Evolutionary conservation across 2,888 invertebrate species (phyloP).

Genomic region (Apotomis turbidana): DNA sequence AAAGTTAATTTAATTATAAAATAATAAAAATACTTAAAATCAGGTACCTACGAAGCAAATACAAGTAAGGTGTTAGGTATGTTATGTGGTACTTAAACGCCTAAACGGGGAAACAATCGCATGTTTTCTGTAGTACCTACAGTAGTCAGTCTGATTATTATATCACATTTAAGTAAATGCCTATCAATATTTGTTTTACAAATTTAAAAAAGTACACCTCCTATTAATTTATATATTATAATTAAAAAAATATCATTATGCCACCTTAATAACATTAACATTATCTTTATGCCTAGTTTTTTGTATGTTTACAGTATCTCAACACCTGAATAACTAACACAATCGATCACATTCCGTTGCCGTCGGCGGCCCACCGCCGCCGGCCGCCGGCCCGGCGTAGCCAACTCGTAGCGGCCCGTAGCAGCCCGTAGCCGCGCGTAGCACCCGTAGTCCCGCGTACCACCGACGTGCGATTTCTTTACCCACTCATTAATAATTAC

Average conservation of each 20-base stretch:
- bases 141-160: no score
- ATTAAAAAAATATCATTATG: background rate
- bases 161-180: no score
- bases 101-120: no score
- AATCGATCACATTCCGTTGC: constrained; percentile 26
- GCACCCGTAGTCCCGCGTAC: constrained; percentile 29
- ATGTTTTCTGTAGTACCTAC: no score
- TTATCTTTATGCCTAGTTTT: background rate
- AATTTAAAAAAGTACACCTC: no score
- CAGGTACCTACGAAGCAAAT: no score
- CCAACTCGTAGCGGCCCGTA: constrained; percentile 16
- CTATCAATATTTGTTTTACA: no score
- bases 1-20: no score
- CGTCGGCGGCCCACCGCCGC: constrained; percentile 18
- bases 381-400: constrained; percentile 19
- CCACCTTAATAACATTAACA: background rate
- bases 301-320: background rate
- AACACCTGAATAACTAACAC: constrained; percentile 23
- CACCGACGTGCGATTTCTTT: constrained; percentile 19
- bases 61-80: no score
- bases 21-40: no score
- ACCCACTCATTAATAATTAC: constrained; percentile 28
- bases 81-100: no score
- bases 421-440: constrained; percentile 29
- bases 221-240: background rate